These are phyloP conservation scores for Oscheius sp. DNA, from an alignment of 2,888 invertebrate species.

Conservation along the genomic window DNA sequence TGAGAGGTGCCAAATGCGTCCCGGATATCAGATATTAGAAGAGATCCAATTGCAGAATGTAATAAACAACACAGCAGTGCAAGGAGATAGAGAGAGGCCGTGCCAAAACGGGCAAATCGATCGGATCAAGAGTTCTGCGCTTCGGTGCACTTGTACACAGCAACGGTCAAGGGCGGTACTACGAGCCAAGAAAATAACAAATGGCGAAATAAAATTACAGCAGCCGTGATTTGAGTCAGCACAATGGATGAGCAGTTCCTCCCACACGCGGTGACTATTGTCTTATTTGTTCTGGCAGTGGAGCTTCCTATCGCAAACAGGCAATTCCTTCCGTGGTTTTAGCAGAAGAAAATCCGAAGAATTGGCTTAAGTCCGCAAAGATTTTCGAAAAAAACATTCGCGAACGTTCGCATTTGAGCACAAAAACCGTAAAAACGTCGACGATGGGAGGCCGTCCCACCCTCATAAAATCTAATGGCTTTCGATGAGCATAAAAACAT, in stretches of 20 bases:
- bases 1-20: no score
- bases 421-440: no score
- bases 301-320: background rate
- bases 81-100: background rate
- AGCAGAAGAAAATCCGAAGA: no score
- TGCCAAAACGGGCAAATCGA: slow-evolving; percentile 8
- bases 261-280: background rate
- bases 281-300: background rate
- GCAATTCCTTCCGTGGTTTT: background rate
- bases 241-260: slow-evolving; percentile 8
- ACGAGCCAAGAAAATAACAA: background rate
- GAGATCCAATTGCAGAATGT: slow-evolving; percentile 7
- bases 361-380: no score
- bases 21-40: background rate
- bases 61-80: background rate
- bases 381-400: no score
- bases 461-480: no score
- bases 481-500: no score
- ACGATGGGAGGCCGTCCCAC: no score
- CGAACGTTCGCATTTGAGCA: no score
- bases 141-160: background rate
- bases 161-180: background rate
- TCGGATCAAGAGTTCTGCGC: slow-evolving; percentile 5
- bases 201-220: background rate
- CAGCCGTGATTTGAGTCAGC: background rate